Percentiles rank a stretch among this genome's conserved stretches.
phyloP scores from a whole-genome alignment of 2,113 vertebrate species.

The Leptosomus discolor region DNA sequence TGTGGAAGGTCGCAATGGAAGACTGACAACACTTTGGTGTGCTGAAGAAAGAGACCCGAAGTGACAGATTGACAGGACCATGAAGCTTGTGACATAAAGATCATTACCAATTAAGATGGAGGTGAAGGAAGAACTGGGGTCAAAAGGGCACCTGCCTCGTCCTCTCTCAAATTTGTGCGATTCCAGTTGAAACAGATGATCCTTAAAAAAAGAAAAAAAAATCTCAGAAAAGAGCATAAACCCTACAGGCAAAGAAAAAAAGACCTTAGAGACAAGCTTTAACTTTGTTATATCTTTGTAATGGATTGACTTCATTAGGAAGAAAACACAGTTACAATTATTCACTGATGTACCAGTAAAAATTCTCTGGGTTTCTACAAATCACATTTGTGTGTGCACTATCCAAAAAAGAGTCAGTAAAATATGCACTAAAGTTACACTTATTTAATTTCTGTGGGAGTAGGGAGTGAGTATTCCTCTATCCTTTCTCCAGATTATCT shows the following conservation, averaged over 20 bases:
- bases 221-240: conserved; percentile 2
- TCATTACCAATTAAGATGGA: conserved; percentile 88
- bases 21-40: not conserved
- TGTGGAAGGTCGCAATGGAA: not conserved
- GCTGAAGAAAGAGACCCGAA: not conserved
- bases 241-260: not conserved
- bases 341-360: not conserved
- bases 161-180: conserved; percentile 82
- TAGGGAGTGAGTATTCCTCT: not conserved
- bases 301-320: not conserved
- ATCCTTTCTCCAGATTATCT: not conserved
- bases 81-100: conserved; percentile 11
- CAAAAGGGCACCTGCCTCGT: conserved; percentile 90
- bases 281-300: not conserved
- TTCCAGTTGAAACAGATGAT: conserved; percentile 83
- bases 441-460: not conserved
- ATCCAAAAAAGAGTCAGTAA: not conserved
- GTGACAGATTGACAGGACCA: not conserved
- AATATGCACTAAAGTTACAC: not conserved
- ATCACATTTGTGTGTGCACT: not conserved
- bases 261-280: not conserved
- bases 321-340: not conserved
- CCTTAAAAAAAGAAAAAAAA: conserved; percentile 66
- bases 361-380: not conserved
- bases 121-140: conserved; percentile 86